Base-by-base conservation (phyloP, 2,888 invertebrate species). In the Leucophora obtusa region DNA sequence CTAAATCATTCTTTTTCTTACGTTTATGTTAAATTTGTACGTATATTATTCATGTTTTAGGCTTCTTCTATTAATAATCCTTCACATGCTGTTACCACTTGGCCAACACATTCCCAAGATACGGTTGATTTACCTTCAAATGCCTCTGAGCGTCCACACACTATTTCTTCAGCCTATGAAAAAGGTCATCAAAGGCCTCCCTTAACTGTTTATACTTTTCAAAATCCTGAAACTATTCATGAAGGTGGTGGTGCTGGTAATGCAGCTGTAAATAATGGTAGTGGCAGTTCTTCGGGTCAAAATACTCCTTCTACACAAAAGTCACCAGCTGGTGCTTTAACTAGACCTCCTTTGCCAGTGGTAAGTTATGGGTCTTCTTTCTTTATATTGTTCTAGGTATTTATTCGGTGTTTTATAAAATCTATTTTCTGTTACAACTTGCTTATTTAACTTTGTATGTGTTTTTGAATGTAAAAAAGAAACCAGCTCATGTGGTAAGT, bases 131-230 rank as follows among this genome's bases (percentile, higher is more conserved):
- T 85, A 60, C 83, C 88, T 82, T 87, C 88, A 65, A 88, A 89
- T 83, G 94, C 96, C 90, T 94, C 93, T 74, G 96, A 96, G 83
- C 92, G 97, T 82, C 97, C 97, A 0, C 98, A 98, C 88, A 98
- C 98, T 58, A 98, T 98, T 87, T 97, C 97, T 6, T 95, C 97
- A 83, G 96, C 95, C 9, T 97, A 97, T 88, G 96, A 96, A 90
- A 94, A 95, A 86, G 93, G 93, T n/a, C 96, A 96, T 91, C 94
- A 94, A 82, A 93, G 98, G 79, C 94, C 97, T 15, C 95, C 97
- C 1, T 92, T 98, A 38, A 95, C 96, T 82, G 96, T 95, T 38
- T 96, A 96, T 90, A 96, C 97, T 85, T 96, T 96, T 92, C 94
- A 96, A 91, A 95, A 95, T 83, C 95, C 95, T 15, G 94, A 94